Evolutionary conservation across 2,888 invertebrate species (phyloP).

Genomic region (Campoplex nolae): DNA sequence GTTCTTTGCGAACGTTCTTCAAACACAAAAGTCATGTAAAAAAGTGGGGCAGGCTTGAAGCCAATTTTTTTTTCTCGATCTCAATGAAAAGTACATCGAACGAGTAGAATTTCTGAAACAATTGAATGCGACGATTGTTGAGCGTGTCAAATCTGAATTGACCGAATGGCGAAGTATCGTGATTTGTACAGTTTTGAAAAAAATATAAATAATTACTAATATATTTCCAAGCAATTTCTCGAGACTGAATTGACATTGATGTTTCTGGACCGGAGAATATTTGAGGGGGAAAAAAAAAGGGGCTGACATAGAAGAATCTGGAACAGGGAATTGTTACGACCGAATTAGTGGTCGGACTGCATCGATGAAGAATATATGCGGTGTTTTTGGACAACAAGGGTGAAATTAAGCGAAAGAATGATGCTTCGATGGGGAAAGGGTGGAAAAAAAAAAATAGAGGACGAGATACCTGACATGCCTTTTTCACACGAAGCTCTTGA

Average conservation of each 20-base stretch:
- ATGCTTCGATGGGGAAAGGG: neutral
- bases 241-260: too few relatives aligned
- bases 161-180: too few relatives aligned
- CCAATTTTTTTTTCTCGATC: too few relatives aligned
- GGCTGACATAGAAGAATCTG: neutral
- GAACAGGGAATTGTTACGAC: neutral
- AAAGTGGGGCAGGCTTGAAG: too few relatives aligned
- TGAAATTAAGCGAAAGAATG: constrained; percentile 3
- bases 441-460: neutral
- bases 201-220: too few relatives aligned
- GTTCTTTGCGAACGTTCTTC: neutral
- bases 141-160: too few relatives aligned
- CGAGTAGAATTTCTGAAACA: too few relatives aligned
- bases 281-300: neutral
- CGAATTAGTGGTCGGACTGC: neutral
- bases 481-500: neutral
- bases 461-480: neutral
- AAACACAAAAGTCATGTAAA: too few relatives aligned
- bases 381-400: constrained; percentile 1
- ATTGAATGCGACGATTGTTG: too few relatives aligned
- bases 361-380: constrained; percentile 18
- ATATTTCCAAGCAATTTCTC: too few relatives aligned
- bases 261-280: neutral
- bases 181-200: too few relatives aligned
- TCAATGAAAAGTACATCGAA: too few relatives aligned